Evolutionary conservation across 2,113 vertebrate genomes (phyloP).

Genomic region (Apteryx mantelli): DNA sequence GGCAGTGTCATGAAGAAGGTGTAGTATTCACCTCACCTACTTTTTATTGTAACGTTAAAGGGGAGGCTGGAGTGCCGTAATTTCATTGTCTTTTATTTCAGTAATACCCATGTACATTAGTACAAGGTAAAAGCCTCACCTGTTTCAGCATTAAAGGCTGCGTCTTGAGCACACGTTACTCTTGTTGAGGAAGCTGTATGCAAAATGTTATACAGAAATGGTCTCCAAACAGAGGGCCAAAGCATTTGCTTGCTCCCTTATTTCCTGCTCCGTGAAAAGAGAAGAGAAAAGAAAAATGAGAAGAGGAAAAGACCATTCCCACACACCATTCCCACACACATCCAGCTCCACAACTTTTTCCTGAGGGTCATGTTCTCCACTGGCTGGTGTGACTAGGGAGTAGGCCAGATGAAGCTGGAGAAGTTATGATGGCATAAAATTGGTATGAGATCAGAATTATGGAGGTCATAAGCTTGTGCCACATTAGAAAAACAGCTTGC

Average conservation of each 20-base stretch:
- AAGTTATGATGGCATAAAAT: background rate
- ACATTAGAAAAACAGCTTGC: background rate
- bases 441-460: background rate
- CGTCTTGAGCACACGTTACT: accelerated
- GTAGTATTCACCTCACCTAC: background rate
- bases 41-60: background rate
- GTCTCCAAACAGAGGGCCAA: background rate
- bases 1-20: background rate
- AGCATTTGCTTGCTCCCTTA: background rate
- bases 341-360: background rate
- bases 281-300: background rate
- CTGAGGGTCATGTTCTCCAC: background rate
- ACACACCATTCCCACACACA: background rate
- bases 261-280: background rate
- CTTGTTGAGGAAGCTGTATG: background rate
- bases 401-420: background rate
- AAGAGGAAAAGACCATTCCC: background rate
- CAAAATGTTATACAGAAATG: background rate
- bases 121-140: background rate
- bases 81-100: background rate
- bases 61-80: background rate
- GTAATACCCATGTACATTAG: background rate
- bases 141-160: background rate
- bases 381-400: background rate
- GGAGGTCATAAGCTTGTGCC: background rate